These are phyloP conservation scores for Paralvinella palmiformis DNA, from an alignment of 1,140 invertebrate genomes.

Conservation along the genomic window DNA sequence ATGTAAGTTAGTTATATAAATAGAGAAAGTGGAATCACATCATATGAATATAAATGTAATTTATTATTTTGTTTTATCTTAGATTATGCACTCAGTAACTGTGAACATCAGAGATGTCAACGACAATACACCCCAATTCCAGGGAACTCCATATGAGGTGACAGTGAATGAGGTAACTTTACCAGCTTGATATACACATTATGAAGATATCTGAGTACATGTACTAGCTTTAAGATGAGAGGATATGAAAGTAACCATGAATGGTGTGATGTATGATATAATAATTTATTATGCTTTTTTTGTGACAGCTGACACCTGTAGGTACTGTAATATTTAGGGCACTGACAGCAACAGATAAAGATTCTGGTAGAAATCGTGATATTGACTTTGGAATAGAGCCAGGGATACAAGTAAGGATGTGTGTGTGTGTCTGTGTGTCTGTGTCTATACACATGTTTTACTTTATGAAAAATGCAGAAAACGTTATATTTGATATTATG, in stretches of 20 bases:
- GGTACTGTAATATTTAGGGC: slow-evolving; percentile 28
- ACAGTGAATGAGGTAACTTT: slow-evolving; percentile 6
- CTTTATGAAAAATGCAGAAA: no score
- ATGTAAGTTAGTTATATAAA: background rate
- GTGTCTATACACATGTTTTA: no score
- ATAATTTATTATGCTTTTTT: background rate
- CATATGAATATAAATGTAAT: background rate
- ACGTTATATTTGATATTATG: background rate
- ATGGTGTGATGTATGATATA: background rate
- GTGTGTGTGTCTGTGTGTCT: background rate
- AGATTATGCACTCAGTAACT: background rate
- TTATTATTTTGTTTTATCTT: background rate
- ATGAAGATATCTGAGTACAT: slow-evolving; percentile 1
- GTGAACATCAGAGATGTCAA: slow-evolving; percentile 8
- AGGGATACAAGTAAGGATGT: slow-evolving; percentile 28
- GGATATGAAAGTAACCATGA: background rate
- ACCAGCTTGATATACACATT: background rate
- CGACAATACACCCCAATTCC: slow-evolving; percentile 11
- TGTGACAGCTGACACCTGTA: slow-evolving; percentile 25
- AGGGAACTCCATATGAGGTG: background rate
- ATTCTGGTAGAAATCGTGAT: slow-evolving; percentile 72
- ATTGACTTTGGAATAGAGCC: slow-evolving; percentile 72
- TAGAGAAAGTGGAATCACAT: background rate
- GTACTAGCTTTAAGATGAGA: background rate
- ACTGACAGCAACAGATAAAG: slow-evolving; percentile 25